Base-by-base conservation (phyloP, 2,113 vertebrate species). In the Brachyhypopomus occidentalis region DNA sequence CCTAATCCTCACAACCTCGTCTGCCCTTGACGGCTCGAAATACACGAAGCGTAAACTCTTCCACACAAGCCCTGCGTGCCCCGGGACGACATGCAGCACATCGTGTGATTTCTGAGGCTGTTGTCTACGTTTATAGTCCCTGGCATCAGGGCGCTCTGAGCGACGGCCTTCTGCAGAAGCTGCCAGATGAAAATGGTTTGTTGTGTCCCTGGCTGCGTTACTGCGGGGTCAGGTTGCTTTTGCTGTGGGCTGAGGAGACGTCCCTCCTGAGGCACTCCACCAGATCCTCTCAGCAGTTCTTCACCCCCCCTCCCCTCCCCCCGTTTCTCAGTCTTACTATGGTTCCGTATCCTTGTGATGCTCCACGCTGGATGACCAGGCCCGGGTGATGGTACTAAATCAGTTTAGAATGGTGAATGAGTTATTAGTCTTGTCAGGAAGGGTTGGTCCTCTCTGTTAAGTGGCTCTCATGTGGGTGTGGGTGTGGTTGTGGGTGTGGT, bases 91-190 rank as follows among this genome's bases (percentile, higher is more conserved):
- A 87, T 86, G 91, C 89, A 92, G 90, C 91, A 92, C 92, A 93
- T 90, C 90, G 90, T 95, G 90, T 93, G 92, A 95, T 94, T 93
- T 92, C 91, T 91, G 91, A 90, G 90, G 91, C 94, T 94, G 91
- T 91, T 91, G 88, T 94, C 34, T 93, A 91, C 93, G 90, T 94
- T 95, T 96, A 94, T 95, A 94, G 93, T 92, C 90, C 92, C 92
- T 94, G 90, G 91, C 93, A 91, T 93, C 92, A 84, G 84, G 90
- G 4, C 73, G 69, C 80, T 59, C 85, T 45, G 90, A 84, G 73
- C 55, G 34, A 52, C 70, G 12, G 77, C 81, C 56, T 74, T 80
- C 60, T 81, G 82, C 87, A 81, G 82, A 87, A 72, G 90, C 92
- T 91, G 91, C 90, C 93, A 93, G 92, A 94, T 93, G 91, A 93